These are phyloP conservation scores for Danaus chrysippus DNA, from an alignment of 2,888 invertebrate genomes.

Conservation along the genomic window DNA sequence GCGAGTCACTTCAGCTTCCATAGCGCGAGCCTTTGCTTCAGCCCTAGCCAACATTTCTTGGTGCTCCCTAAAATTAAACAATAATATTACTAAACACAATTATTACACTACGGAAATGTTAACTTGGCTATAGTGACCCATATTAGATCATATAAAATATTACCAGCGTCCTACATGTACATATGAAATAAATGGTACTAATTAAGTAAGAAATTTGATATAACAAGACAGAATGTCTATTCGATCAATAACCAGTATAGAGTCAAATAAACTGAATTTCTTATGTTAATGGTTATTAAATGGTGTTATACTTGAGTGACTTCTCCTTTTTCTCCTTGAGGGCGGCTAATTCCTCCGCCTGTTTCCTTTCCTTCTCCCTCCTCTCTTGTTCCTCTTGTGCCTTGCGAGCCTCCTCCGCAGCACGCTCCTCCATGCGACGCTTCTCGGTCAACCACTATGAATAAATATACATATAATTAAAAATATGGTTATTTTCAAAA, in stretches of 20 bases:
- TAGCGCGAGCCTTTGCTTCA: constrained; percentile 82
- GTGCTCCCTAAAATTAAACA: constrained; percentile 71
- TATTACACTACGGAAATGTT: background rate
- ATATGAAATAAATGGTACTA: too few species aligned
- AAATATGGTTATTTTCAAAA: background rate
- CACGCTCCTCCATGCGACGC: constrained; percentile 84
- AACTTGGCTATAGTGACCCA: background rate
- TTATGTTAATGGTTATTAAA: too few species aligned
- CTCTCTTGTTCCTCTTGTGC: constrained; percentile 82
- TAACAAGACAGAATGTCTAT: too few species aligned
- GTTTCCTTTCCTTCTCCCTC: constrained; percentile 73
- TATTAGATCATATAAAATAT: too few species aligned
- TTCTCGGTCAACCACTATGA: constrained; percentile 82
- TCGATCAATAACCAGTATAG: too few species aligned
- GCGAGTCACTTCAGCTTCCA: constrained; percentile 85
- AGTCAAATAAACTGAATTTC: too few species aligned
- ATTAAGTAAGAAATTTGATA: too few species aligned
- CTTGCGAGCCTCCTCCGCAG: constrained; percentile 81
- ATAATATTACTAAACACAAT: background rate
- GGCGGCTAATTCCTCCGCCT: constrained; percentile 72
- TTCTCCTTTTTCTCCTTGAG: constrained; percentile 76
- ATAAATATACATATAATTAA: background rate
- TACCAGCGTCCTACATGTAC: too few species aligned
- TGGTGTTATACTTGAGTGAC: constrained; percentile 26
- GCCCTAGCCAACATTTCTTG: constrained; percentile 82